phyloP scores from a whole-genome alignment of 2,113 vertebrate genomes.

The Amia ocellicauda region DNA sequence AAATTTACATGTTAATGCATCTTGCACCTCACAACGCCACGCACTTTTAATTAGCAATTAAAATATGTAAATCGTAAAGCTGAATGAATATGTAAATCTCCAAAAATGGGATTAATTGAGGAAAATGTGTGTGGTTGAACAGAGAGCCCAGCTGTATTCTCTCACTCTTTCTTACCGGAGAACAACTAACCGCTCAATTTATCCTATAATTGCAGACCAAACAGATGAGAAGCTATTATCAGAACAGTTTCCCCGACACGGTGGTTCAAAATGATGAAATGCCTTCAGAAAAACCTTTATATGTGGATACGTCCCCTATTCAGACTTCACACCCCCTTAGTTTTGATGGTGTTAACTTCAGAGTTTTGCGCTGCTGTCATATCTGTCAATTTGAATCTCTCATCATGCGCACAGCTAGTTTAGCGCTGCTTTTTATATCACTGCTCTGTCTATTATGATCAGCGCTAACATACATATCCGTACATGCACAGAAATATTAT shows the following conservation, averaged over 20 bases:
- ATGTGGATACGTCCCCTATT: background rate
- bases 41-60: constrained; percentile 45
- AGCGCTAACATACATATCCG: constrained; percentile 26
- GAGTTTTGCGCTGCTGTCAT: background rate
- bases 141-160: constrained; percentile 3
- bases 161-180: background rate
- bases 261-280: constrained; percentile 5
- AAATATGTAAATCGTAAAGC: constrained; percentile 50
- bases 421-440: constrained; percentile 36
- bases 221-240: background rate
- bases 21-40: constrained; percentile 31
- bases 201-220: constrained; percentile 17
- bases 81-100: constrained; percentile 39
- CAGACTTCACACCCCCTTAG: background rate
- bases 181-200: constrained; percentile 7
- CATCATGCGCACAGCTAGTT: constrained; percentile 34
- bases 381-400: constrained; percentile 18
- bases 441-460: constrained; percentile 16
- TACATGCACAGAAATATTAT: constrained; percentile 36
- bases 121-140: constrained; percentile 20
- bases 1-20: constrained; percentile 21
- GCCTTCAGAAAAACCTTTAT: background rate
- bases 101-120: background rate
- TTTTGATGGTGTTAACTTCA: background rate
- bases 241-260: background rate